Evolutionary conservation across 37 sponge, comb jelly and placozoan genomes (phyloP).

Genomic region (Amphimedon queenslandica): DNA sequence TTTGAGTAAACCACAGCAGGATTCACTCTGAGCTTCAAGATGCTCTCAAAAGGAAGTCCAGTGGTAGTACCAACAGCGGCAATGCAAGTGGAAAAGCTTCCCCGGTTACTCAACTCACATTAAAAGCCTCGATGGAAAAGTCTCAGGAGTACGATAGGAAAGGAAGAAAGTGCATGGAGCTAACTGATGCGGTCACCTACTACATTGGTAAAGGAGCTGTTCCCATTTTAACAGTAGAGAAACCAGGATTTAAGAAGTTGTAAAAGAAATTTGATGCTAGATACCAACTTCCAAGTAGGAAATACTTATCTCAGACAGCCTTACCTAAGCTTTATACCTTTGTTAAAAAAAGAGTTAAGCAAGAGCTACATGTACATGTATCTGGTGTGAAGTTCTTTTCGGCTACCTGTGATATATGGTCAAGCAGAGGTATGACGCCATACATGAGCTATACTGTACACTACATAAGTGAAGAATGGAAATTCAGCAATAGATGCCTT

Average conservation of each 20-base stretch:
- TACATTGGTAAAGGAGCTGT: slow-evolving; percentile 26
- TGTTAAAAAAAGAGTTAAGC: background rate
- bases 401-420: slow-evolving; percentile 41
- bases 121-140: background rate
- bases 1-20: no score
- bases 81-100: background rate
- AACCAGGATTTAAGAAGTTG: slow-evolving; percentile 1
- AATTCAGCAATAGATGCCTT: slow-evolving; percentile 3
- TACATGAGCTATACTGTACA: slow-evolving; percentile 48
- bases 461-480: slow-evolving; percentile 18
- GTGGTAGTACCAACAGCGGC: no score
- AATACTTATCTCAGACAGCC: slow-evolving; percentile 1
- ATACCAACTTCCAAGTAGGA: slow-evolving; percentile 2
- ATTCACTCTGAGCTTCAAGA: no score
- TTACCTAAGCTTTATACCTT: background rate
- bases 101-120: slow-evolving; percentile 2
- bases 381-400: slow-evolving; percentile 4
- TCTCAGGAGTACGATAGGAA: slow-evolving; percentile 14
- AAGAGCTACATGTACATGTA: background rate
- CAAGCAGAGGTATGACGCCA: slow-evolving; percentile 19
- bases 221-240: slow-evolving; percentile 5
- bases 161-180: slow-evolving; percentile 25
- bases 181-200: slow-evolving; percentile 31
- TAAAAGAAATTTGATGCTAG: background rate
- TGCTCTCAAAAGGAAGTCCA: no score